Evolutionary conservation across 1,140 invertebrate genomes (phyloP), one percentile per base, ranked within the genome.

Genomic region (Cheumatopsyche charites): DNA sequence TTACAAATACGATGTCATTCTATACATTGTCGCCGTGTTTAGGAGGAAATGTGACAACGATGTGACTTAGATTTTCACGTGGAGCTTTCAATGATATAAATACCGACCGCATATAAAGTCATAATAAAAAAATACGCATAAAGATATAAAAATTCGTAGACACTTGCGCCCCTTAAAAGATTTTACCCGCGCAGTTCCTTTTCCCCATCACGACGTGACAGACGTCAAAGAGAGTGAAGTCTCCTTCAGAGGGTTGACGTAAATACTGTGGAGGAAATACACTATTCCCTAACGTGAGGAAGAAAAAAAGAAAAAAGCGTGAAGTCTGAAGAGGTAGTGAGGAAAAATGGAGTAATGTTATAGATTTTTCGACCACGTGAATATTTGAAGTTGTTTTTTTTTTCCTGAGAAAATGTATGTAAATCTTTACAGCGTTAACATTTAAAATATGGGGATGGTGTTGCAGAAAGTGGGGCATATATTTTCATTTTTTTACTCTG

Each of bases 191-290:
- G 21, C 29, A 63, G 62, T 63, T 63, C 29, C 42, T 63, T 45
- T 45, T 63, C n/a, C 21, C 42, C 25, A 12, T 26, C 52, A 29
- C 15, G n/a, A 42, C 62, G 29, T 63, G 62, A 63, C 62, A 63
- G 12, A 63, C 62, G 29, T 41, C 42, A 41, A 63, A 63, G 42
- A 29, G 62, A 63, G 42, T 63, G 62, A 63, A 63, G 29, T 45
- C 62, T 63, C 42, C 62, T 63, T 63, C 62, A 63, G 62, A 63
- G 62, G 62, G 62, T 63, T 63, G 62, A 63, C 62, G 62, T 63
- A 63, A 63, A 63, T 63, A 63, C 62, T 63, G 42, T 29, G 13
- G 62, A 58, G 62, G 36, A 63, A 63, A 63, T 45, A 63, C 62
- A 63, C 62, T 63, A 63, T 63, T 63, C 42, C 62, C 42, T 21